Evolutionary conservation across 2,888 invertebrate species (phyloP), one percentile per base, ranked within the genome.

Genomic region (Hirtodrosophila alboralis): DNA sequence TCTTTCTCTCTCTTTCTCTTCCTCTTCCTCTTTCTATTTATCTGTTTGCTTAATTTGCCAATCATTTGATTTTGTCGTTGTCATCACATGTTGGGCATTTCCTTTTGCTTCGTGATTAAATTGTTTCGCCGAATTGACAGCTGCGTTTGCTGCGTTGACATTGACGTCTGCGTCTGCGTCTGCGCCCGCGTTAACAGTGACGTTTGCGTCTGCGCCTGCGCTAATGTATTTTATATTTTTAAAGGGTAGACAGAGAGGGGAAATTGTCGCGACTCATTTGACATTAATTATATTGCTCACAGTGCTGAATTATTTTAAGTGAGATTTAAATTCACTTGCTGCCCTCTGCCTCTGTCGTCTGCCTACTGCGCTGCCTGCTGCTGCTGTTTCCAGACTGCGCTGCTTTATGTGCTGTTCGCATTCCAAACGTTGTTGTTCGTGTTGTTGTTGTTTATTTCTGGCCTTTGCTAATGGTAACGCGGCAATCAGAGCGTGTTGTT

Each of bases 401-500:
- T 26, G 34, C 27, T 52, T 44, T 40, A 51, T 49, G 61, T 33
- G 49, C 34, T 67, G 54, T 60, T 67, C 54, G 74, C 69, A 69
- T 69, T 73, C 74, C 52, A 45, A 61, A 56, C 60, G 30, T 61
- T 51, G 59, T 7, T 48, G 28, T 37, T 38, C 47, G 23, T 53
- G 21, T n/a, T 43, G 43, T 7, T 30, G 49, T 18, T 28, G 51
- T 10, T 52, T 64, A 47, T 63, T 74, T 63, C 27, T 70, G 71
- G 75, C 60, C 65, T 72, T 52, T 57, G 51, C 28, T 63, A 62
- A 58, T 66, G 62, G 62, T 60, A 71, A 63, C 67, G 59, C 37
- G 44, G 34, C 67, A 74, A 74, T 72, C 73, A 74, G 73, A 75
- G 73, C 73, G 63, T 73, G 72, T 36, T 44, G 68, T 30, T 41